Percentiles rank a stretch among this genome's conserved stretches.
phyloP scores from a whole-genome alignment of 23 tunicate genomes.

The Styela plicata region DNA sequence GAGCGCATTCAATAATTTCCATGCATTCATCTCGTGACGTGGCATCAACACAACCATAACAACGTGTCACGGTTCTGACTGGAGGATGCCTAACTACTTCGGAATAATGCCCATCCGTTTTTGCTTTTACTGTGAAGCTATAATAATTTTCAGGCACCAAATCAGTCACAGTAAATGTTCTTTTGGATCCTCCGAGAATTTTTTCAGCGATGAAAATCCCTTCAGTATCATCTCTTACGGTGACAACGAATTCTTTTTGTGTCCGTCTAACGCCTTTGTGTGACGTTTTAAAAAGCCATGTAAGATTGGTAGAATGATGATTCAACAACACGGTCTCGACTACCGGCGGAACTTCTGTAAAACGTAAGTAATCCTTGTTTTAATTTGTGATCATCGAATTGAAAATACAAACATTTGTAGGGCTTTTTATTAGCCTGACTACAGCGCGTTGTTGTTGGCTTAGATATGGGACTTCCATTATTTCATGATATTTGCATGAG shows the following conservation, averaged over 20 bases:
- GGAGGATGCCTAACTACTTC: slow-evolving; percentile 10
- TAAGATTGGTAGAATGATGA: slow-evolving; percentile 49
- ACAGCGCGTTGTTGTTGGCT: too few species aligned
- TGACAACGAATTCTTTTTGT: slow-evolving; percentile 40
- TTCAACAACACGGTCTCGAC: slow-evolving; percentile 1
- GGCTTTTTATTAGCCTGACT: too few species aligned
- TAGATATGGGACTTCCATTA: too few species aligned
- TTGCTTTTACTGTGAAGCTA: slow-evolving; percentile 36
- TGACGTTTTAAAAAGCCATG: slow-evolving; percentile 35
- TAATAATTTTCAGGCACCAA: slow-evolving; percentile 40
- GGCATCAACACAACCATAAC: slow-evolving; percentile 63
- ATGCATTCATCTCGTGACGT: slow-evolving; percentile 47
- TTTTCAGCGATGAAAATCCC: slow-evolving; percentile 33
- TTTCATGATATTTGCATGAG: too few species aligned
- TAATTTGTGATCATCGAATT: too few species aligned
- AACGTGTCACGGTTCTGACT: slow-evolving; percentile 39
- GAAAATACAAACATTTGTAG: too few species aligned
- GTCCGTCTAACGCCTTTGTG: background rate
- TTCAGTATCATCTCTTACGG: slow-evolving; percentile 45
- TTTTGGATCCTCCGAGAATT: background rate
- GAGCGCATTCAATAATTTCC: slow-evolving; percentile 50
- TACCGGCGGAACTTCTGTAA: slow-evolving; percentile 43
- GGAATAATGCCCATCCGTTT: slow-evolving; percentile 27
- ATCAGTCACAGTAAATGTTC: slow-evolving; percentile 33
- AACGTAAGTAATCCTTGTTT: background rate